Percentiles rank a stretch among this genome's conserved stretches.
Evolutionary conservation across 2,113 vertebrate genomes (phyloP).

Genomic region (Phyllostomus discolor): DNA sequence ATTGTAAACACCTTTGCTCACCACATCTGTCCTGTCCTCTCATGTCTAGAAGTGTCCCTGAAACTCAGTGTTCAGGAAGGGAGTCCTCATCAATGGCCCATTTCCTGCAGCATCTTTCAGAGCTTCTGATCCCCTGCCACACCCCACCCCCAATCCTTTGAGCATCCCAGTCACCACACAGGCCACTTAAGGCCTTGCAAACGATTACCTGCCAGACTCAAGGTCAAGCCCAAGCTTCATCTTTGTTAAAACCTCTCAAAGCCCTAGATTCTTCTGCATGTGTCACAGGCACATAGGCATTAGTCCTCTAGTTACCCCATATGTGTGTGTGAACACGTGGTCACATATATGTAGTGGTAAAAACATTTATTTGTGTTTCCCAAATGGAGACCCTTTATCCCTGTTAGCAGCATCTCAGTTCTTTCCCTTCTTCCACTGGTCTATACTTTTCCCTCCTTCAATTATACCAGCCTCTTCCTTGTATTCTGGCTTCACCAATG

Average conservation of each 20-base stretch:
- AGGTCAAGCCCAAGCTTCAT: not conserved
- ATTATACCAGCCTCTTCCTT: not conserved
- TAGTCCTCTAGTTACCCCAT: not conserved
- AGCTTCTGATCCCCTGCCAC: not conserved
- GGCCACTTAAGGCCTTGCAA: not conserved
- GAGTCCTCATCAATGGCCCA: not conserved
- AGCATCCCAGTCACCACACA: not conserved
- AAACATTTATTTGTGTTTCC: slow-evolving; percentile 9
- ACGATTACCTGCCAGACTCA: not conserved
- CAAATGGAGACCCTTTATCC: not conserved
- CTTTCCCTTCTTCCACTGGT: not conserved
- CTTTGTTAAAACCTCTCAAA: not conserved
- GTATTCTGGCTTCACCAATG: not conserved
- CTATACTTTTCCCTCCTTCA: not conserved
- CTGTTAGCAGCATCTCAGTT: not conserved
- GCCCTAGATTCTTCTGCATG: not conserved
- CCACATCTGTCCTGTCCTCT: not conserved
- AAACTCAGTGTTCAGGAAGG: not conserved
- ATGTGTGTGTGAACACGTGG: not conserved
- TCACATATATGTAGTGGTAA: not conserved
- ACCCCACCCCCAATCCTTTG: not conserved
- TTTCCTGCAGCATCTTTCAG: not conserved
- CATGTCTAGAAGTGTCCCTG: not conserved
- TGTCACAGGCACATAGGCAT: not conserved
- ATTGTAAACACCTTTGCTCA: not conserved